Percentiles rank a stretch among this genome's conserved stretches.
phyloP scores from a whole-genome alignment of 2,888 invertebrate genomes.

The Notocelia uddmanniana region DNA sequence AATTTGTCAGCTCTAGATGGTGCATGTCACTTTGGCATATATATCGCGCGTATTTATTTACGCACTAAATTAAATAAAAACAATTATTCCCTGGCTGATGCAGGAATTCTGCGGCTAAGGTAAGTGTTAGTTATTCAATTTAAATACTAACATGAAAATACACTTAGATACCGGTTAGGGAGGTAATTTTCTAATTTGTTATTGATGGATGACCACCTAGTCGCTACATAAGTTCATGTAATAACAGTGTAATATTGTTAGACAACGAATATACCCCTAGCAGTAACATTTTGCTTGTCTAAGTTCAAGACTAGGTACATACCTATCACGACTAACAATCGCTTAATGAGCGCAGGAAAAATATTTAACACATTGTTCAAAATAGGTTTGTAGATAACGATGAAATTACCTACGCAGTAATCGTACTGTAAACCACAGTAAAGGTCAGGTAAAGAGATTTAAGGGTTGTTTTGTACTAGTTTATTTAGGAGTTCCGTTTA shows the following conservation, averaged over 20 bases:
- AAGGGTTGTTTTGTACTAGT: too few species aligned
- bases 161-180: background rate
- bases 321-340: background rate
- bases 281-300: background rate
- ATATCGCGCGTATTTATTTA: constrained; percentile 27
- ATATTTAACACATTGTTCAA: background rate
- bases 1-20: background rate
- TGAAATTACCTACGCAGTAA: background rate
- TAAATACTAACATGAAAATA: background rate
- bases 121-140: constrained; percentile 11
- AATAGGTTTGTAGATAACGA: background rate
- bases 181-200: constrained; percentile 22
- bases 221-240: constrained; percentile 1
- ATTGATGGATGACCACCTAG: background rate
- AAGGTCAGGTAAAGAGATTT: too few species aligned
- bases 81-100: constrained; percentile 13
- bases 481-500: too few species aligned
- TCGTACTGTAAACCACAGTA: too few species aligned
- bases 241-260: background rate
- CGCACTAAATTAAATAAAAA: constrained; percentile 5
- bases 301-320: background rate
- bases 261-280: background rate
- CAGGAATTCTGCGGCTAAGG: background rate
- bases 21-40: constrained; percentile 6
- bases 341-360: background rate